These are phyloP conservation scores for Distichodus sexfasciatus DNA, from an alignment of 2,797 vertebrate genomes.

Conservation along the genomic window DNA sequence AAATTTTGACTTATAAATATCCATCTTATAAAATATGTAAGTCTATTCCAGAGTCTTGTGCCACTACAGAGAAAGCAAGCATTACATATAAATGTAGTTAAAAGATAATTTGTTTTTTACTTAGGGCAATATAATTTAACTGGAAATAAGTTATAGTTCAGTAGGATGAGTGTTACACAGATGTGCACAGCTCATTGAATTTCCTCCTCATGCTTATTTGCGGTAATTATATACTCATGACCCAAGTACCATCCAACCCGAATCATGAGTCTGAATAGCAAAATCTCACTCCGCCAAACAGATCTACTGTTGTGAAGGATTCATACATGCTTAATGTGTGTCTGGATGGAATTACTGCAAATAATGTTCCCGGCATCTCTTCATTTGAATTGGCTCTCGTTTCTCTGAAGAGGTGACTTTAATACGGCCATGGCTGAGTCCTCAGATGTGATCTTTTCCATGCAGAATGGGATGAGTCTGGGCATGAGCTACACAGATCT, in stretches of 20 bases:
- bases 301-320: background rate
- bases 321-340: background rate
- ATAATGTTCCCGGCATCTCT: too few relatives aligned
- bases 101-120: too few relatives aligned
- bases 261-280: background rate
- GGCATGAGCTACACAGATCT: constrained; percentile 35
- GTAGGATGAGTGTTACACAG: background rate
- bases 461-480: constrained; percentile 23
- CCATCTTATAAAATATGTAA: too few relatives aligned
- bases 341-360: background rate
- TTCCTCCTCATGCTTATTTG: background rate
- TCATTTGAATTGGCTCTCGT: background rate
- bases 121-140: too few relatives aligned
- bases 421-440: background rate
- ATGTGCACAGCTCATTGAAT: too few relatives aligned
- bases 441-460: constrained; percentile 13
- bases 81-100: too few relatives aligned
- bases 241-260: background rate
- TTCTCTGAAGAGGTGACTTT: background rate
- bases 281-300: background rate
- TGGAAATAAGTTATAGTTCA: background rate
- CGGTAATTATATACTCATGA: background rate
- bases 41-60: too few relatives aligned
- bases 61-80: too few relatives aligned
- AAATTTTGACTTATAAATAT: too few relatives aligned